Base-by-base conservation (phyloP, 2,888 invertebrate species). In the Protonemura montana region DNA sequence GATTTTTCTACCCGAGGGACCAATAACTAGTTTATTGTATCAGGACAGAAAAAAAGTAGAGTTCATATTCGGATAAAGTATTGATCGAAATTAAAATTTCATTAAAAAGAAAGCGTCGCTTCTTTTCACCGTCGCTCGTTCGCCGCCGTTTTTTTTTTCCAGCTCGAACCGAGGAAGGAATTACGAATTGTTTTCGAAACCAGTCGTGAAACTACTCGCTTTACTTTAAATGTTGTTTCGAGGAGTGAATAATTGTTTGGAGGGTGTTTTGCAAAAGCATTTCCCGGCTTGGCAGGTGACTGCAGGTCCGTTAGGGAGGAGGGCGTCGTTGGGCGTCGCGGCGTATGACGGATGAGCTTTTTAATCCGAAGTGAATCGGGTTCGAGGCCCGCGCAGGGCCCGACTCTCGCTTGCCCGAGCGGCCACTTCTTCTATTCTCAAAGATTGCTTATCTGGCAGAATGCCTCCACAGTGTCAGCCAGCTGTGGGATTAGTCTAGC, bases 371-470 rank as follows among this genome's bases (percentile, higher is more conserved):
- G 2, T 21, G 59, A 59, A 2, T 13, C 59, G 59, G 59, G 21
- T 59, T 59, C 59, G 59, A 59, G 59, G 13, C 59, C 59, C 13
- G 59, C 16, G 13, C 59, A 59, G 13, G 59, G 16, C 59, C 16
- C 1, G 59, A 21, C 59, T 21, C 13, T 10, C 1, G 59, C 59
- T 2, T 2, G 16, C 16, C 16, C 59, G 59, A 21, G 59, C 59
- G 59, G 59, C 59, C 21, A 59, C 28, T 81, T 28, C 30, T 29
- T 81, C 81, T 78, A 30, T 81, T 30, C 81, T 28, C 26, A 81
- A 81, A 81, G 29, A 81, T 27, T 30, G 28, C 30, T 81, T 28
- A 81, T 27, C 81, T 81, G 81, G 81, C 81, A 81, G 30, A 16
- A 28, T 81, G 81, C 81, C 81, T 29, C n/a, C 10, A 6, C 76